Evolutionary conservation across 1,140 invertebrate species (phyloP).

Genomic region (Campoletis sonorensis): DNA sequence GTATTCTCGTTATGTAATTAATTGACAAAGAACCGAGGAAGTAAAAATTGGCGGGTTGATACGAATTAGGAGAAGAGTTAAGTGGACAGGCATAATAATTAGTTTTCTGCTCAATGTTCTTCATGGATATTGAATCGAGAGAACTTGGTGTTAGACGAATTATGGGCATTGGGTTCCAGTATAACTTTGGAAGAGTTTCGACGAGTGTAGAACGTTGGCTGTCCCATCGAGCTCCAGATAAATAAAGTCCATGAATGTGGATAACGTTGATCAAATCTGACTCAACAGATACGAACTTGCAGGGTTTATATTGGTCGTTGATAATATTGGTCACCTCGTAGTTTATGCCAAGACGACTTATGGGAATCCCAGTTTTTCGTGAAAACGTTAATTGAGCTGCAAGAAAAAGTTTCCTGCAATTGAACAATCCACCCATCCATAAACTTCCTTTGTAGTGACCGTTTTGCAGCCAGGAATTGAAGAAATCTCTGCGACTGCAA

Average conservation of each 20-base stretch:
- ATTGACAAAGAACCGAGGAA: constrained; percentile 85
- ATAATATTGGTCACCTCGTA: constrained; percentile 65
- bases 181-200: constrained; percentile 87
- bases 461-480: constrained; percentile 79
- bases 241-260: constrained; percentile 87
- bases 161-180: constrained; percentile 86
- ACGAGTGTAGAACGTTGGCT: constrained; percentile 76
- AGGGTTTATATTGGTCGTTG: not conserved
- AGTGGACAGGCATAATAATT: constrained; percentile 86
- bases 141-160: constrained; percentile 79
- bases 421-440: constrained; percentile 84
- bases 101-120: constrained; percentile 69
- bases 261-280: constrained; percentile 76
- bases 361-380: constrained; percentile 78
- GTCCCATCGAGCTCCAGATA: constrained; percentile 92
- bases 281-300: constrained; percentile 30
- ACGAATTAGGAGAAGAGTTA: constrained; percentile 87
- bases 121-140: constrained; percentile 77
- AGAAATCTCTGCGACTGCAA: constrained; percentile 60
- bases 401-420: constrained; percentile 83
- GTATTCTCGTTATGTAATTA: constrained; percentile 89
- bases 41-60: constrained; percentile 79
- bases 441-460: constrained; percentile 78
- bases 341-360: constrained; percentile 79
- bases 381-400: constrained; percentile 82